Evolutionary conservation across 1,140 invertebrate genomes (phyloP), one percentile per base, ranked within the genome.

Genomic region (Drosophila murphyi): DNA sequence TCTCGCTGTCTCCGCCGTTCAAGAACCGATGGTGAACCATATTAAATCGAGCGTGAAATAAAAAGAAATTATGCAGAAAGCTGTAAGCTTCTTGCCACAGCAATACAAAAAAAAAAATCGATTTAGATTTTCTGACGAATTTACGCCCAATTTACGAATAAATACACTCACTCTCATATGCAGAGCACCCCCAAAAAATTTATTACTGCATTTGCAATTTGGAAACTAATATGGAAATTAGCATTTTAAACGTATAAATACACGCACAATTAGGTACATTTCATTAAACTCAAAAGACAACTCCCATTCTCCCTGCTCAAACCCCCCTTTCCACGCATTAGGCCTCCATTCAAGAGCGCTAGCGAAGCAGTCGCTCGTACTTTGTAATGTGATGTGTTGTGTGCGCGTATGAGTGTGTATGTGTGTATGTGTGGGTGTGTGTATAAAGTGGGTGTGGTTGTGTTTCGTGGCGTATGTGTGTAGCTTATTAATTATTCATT

Each of bases 401-500:
- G 37, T 34, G n/a, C 54, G 47, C 41, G 51, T 20, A 6, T 52
- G 51, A 52, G 54, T 48, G 35, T 51, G 62, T 10, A 45, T 61
- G 57, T 60, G 43, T 63, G 52, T 64, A 52, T 69, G 48, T 57
- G 5, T 65, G 31, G 12, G 54, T 69, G 48, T 57, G 5, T 65
- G 31, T 34, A n/a, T n/a, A 47, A 47, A n/a, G 28, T 64, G 34
- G 20, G 43, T 45, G 52, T 64, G 12, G 34, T 29, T 34, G 37
- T 74, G n/a, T 20, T 57, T 57, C 43, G 4, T 12, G 56, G 55
- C 37, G 43, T 43, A 43, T 72, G 37, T 68, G 69, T 39, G 48
- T 43, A 69, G 77, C 85, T 89, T 89, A 89, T 89, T 89, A 89
- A 89, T 89, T 89, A 89, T 85, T 89, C 85, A 89, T 89, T 89